These are phyloP conservation scores for Champsocephalus esox DNA, from an alignment of 2,797 vertebrate species.

Conservation along the genomic window DNA sequence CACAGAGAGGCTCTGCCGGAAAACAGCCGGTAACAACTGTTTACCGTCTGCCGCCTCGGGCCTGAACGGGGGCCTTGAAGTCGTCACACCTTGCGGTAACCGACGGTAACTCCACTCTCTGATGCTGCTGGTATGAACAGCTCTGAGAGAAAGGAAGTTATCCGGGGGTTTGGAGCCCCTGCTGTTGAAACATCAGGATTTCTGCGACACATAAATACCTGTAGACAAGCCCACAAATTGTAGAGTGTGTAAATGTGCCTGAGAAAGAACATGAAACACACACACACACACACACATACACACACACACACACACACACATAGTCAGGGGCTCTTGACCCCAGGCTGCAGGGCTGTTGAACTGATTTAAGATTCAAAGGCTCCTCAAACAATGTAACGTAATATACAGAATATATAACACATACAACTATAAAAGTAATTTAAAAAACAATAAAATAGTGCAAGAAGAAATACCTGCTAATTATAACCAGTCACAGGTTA, in stretches of 20 bases:
- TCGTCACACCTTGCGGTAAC: constrained; percentile 69
- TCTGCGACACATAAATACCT: constrained; percentile 23
- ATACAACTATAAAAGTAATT: no score
- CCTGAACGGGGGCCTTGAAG: constrained; percentile 66
- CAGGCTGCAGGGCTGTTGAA: constrained; percentile 29
- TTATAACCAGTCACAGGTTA: constrained; percentile 53
- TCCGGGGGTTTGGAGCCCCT: neutral
- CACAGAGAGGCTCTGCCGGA: constrained; percentile 63
- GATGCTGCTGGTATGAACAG: constrained; percentile 67
- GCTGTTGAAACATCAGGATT: constrained; percentile 37
- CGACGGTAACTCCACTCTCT: constrained; percentile 59
- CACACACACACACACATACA: constrained; percentile 26
- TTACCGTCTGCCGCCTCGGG: constrained; percentile 77
- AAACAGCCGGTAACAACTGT: constrained; percentile 78
- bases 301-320: constrained; percentile 1
- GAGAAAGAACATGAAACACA: no score
- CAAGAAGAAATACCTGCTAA: constrained; percentile 10
- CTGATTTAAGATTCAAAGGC: neutral
- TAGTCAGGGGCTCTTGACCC: constrained; percentile 43
- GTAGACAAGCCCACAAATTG: constrained; percentile 16
- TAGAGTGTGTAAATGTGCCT: neutral
- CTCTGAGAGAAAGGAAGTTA: constrained; percentile 33
- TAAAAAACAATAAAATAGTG: no score
- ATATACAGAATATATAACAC: no score
- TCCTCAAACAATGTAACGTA: no score